Percentiles rank a stretch among this genome's conserved stretches.
These are phyloP conservation scores for Drymonia ruficornis DNA, from an alignment of 2,888 invertebrate genomes.

Conservation along the genomic window DNA sequence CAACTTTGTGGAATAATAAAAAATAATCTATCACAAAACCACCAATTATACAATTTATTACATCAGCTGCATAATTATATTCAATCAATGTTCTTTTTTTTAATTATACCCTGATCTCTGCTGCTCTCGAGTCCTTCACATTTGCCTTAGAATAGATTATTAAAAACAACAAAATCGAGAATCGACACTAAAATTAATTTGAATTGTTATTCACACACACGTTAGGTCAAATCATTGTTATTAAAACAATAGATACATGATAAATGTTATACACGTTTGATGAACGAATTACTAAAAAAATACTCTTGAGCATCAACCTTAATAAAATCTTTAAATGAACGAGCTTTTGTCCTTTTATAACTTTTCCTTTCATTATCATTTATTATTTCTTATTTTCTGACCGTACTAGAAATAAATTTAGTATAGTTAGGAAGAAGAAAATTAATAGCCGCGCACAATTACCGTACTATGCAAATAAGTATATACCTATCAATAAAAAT, in stretches of 20 bases:
- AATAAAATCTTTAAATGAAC: no score
- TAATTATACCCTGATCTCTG: constrained; percentile 24
- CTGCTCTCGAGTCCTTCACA: constrained; percentile 31
- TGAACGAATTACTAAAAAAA: background rate
- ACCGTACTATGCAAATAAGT: no score
- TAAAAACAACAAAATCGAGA: constrained; percentile 13
- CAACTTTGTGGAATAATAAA: background rate
- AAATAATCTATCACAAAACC: background rate
- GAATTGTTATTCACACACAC: constrained; percentile 32
- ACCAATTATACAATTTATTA: constrained; percentile 22
- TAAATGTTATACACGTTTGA: constrained; percentile 13
- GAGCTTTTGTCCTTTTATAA: no score
- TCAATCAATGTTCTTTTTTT: constrained; percentile 22
- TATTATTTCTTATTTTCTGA: no score
- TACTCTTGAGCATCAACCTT: no score
- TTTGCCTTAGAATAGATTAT: constrained; percentile 28
- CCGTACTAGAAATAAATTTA: no score
- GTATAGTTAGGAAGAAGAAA: no score
- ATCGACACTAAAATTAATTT: constrained; percentile 28
- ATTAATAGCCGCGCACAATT: no score
- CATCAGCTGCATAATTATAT: constrained; percentile 41
- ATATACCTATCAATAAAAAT: no score
- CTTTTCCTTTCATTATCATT: no score
- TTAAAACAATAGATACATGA: constrained; percentile 19
- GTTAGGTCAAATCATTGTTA: constrained; percentile 24